A percentile compares a stretch with the other conserved stretches of the same genome.
Evolutionary conservation across 2,113 vertebrate genomes (phyloP).

Genomic region (Mobula birostris): DNA sequence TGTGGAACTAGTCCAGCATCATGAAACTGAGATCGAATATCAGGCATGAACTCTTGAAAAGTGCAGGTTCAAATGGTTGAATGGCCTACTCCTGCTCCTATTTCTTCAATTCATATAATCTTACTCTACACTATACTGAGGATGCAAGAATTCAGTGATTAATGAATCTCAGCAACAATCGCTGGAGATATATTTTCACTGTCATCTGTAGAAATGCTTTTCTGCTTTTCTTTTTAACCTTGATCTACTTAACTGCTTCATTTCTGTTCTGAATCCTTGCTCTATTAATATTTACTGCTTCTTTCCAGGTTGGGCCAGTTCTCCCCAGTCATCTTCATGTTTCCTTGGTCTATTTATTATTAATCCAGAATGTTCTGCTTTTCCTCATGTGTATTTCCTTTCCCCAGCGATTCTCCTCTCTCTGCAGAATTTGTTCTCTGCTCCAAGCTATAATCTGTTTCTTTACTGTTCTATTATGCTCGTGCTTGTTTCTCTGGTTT

Average conservation of each 20-base stretch:
- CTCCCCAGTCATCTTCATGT: neutral
- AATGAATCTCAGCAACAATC: neutral
- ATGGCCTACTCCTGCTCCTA: no score
- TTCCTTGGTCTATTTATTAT: conserved; percentile 12
- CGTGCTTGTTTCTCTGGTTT: no score
- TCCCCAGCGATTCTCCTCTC: neutral
- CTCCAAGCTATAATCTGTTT: conserved; percentile 14
- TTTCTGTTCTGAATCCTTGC: neutral
- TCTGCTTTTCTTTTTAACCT: neutral
- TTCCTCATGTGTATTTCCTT: conserved; percentile 11
- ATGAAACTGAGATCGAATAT: no score
- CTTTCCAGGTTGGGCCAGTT: neutral
- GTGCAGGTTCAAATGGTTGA: no score
- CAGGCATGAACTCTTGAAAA: no score
- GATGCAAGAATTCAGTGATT: neutral
- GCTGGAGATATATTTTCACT: neutral
- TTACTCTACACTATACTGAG: neutral
- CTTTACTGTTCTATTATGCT: neutral
- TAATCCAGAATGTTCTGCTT: neutral
- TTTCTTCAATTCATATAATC: no score
- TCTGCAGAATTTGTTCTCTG: neutral
- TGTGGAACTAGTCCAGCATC: no score
- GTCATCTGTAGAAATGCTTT: neutral
- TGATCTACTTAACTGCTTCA: neutral
- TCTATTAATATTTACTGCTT: neutral